Evolutionary conservation across 2,888 invertebrate genomes (phyloP).

Genomic region (Brenthis daphne): DNA sequence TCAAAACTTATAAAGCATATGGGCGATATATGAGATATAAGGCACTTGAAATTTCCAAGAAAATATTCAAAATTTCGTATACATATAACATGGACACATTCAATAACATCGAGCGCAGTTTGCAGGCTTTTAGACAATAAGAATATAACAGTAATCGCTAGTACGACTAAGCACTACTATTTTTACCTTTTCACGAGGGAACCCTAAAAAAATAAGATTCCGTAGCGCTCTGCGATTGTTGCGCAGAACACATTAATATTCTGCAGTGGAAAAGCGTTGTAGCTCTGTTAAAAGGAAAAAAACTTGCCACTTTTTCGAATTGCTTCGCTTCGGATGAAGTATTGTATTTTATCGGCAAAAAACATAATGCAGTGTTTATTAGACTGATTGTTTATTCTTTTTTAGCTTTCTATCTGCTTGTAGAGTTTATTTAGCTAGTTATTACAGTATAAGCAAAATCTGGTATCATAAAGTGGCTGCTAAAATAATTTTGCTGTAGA

Average conservation of each 20-base stretch:
- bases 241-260: slow-evolving; percentile 38
- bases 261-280: slow-evolving; percentile 35
- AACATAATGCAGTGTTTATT: slow-evolving; percentile 37
- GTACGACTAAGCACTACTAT: slow-evolving; percentile 26
- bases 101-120: slow-evolving; percentile 11
- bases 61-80: background rate
- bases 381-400: slow-evolving; percentile 31
- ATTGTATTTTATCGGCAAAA: slow-evolving; percentile 39
- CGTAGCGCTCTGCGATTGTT: slow-evolving; percentile 38
- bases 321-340: slow-evolving; percentile 37
- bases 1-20: too few species aligned
- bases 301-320: slow-evolving; percentile 38
- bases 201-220: slow-evolving; percentile 40
- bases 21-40: too few species aligned
- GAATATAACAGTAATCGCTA: slow-evolving; percentile 30
- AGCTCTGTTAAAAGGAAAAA: slow-evolving; percentile 33
- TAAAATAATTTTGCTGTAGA: too few species aligned
- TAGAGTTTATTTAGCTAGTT: background rate
- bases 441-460: too few species aligned
- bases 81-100: background rate
- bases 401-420: slow-evolving; percentile 2
- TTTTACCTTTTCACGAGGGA: slow-evolving; percentile 34
- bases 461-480: too few species aligned
- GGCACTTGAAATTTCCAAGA: background rate
- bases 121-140: slow-evolving; percentile 22